Conservation (phyloP, 2,113 vertebrate genomes). For the Tringa solitaria region DNA sequence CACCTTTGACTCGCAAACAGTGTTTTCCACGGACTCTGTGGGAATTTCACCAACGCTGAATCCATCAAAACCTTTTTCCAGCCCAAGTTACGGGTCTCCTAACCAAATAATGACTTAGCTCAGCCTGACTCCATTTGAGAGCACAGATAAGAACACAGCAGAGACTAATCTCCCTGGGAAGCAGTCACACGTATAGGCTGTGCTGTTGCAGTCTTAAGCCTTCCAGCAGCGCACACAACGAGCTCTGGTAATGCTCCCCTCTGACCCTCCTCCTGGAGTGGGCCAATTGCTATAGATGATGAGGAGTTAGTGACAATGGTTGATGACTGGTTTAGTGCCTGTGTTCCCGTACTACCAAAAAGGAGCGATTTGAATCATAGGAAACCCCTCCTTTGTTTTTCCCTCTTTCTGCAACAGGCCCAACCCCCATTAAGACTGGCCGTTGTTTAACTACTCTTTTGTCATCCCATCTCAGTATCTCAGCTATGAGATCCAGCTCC, state of each 20-base stretch:
- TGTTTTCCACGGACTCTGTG: background rate
- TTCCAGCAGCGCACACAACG: background rate
- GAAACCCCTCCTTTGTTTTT: background rate
- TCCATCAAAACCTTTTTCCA: background rate
- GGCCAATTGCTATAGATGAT: background rate
- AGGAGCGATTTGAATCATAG: background rate
- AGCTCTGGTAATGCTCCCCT: background rate
- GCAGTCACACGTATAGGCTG: background rate
- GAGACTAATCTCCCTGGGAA: background rate
- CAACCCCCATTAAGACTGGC: background rate
- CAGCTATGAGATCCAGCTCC: background rate
- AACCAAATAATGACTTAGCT: background rate
- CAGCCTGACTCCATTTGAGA: background rate
- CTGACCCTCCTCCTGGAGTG: background rate
- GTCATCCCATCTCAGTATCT: background rate
- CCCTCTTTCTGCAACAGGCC: background rate
- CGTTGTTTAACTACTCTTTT: background rate
- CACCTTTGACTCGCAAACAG: background rate
- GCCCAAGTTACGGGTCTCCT: background rate
- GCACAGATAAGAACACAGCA: background rate
- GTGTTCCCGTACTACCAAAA: background rate
- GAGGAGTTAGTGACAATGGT: background rate
- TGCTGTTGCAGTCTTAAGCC: background rate
- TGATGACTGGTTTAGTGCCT: background rate
- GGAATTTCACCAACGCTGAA: background rate